Conservation (phyloP, 2,888 invertebrate genomes). For the Ormyrus nitidulus region DNA sequence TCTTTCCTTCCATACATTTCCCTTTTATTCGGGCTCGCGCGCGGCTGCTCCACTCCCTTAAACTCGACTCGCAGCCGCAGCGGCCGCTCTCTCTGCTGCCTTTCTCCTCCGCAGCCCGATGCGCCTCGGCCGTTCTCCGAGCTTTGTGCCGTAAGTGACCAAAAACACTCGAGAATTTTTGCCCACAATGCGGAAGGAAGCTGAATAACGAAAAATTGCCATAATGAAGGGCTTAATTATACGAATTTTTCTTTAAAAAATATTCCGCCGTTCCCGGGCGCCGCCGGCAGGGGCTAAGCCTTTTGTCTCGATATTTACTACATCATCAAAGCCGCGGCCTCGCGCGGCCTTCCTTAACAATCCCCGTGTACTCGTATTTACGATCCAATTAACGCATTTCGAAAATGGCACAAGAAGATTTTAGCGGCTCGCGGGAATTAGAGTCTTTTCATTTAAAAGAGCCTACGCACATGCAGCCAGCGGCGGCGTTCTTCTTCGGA, state of each 20-base stretch:
- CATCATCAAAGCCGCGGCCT: slow-evolving; percentile 22
- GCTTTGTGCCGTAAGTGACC: slow-evolving; percentile 55
- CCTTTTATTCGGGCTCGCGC: slow-evolving; percentile 70
- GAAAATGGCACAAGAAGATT: neutral
- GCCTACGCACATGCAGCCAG: neutral
- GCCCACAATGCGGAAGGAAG: slow-evolving; percentile 52
- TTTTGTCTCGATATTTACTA: slow-evolving; percentile 47
- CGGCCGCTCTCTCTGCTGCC: neutral
- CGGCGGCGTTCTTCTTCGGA: slow-evolving; percentile 21
- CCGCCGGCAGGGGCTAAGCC: neutral
- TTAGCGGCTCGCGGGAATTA: neutral
- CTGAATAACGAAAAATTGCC: slow-evolving; percentile 58
- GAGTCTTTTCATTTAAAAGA: neutral
- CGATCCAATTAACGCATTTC: slow-evolving; percentile 24
- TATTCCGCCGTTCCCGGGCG: slow-evolving; percentile 2
- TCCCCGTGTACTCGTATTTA: slow-evolving; percentile 2
- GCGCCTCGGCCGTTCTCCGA: slow-evolving; percentile 55
- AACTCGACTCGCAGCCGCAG: slow-evolving; percentile 28
- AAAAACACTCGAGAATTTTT: slow-evolving; percentile 56
- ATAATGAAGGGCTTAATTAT: slow-evolving; percentile 58
- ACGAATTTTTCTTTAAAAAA: slow-evolving; percentile 54
- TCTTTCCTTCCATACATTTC: slow-evolving; percentile 75
- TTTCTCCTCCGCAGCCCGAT: slow-evolving; percentile 48
- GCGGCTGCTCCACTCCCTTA: slow-evolving; percentile 55
- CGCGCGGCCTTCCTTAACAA: slow-evolving; percentile 33